Evolutionary conservation across 2,888 invertebrate genomes (phyloP).

Genomic region (Philonicus albiceps): DNA sequence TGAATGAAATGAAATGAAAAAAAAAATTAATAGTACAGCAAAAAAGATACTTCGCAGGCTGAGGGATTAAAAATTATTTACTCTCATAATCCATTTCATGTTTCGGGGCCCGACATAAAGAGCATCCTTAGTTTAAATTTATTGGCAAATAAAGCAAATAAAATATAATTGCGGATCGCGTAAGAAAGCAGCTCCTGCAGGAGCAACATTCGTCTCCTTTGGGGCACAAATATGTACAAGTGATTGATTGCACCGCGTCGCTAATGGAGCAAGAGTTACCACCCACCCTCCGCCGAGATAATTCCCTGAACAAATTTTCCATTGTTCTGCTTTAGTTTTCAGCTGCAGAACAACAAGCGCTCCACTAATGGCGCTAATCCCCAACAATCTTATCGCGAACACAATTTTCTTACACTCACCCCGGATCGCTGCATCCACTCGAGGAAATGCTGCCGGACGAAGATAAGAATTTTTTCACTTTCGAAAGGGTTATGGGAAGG

Average conservation of each 20-base stretch:
- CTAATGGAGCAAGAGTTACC: slow-evolving; percentile 18
- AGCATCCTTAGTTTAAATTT: slow-evolving; percentile 4
- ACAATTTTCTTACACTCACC: neutral
- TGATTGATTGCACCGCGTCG: slow-evolving; percentile 26
- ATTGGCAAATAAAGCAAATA: slow-evolving; percentile 8
- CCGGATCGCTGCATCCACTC: neutral
- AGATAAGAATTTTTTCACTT: neutral
- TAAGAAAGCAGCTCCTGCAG: neutral
- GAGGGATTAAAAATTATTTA: slow-evolving; percentile 23
- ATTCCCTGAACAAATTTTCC: slow-evolving; percentile 23
- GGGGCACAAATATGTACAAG: slow-evolving; percentile 18
- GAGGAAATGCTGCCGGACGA: neutral
- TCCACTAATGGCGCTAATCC: slow-evolving; percentile 9
- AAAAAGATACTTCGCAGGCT: neutral
- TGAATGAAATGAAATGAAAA: too few relatives aligned
- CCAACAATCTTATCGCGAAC: slow-evolving; percentile 6
- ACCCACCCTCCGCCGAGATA: neutral
- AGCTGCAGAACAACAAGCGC: neutral
- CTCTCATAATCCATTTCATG: neutral
- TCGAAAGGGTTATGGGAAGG: neutral
- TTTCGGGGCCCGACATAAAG: neutral
- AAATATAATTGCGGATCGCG: slow-evolving; percentile 5
- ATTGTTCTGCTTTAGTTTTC: slow-evolving; percentile 15
- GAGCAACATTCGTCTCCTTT: neutral
- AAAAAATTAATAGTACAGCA: neutral